Conservation (phyloP, 2,797 vertebrate species). For the Leuciscus waleckii region DNA sequence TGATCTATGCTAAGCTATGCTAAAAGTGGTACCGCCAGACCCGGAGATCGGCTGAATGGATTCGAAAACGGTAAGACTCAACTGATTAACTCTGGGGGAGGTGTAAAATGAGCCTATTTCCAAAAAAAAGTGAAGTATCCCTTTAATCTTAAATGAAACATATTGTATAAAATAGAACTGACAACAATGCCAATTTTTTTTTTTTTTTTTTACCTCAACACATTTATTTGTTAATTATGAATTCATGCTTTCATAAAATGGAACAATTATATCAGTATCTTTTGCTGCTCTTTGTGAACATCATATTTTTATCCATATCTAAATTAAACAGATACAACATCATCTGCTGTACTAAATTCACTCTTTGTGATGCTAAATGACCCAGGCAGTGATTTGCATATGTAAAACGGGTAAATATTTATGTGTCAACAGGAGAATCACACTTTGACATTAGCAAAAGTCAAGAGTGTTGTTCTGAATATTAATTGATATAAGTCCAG, state of each 20-base stretch:
- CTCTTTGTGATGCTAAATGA: not conserved
- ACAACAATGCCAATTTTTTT: not conserved
- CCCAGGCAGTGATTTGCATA: not conserved
- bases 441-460: not conserved
- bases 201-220: not conserved
- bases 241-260: not conserved
- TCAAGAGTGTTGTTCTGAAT: not conserved
- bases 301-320: not conserved
- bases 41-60: too few species aligned
- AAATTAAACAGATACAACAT: conserved; percentile 32
- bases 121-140: too few species aligned
- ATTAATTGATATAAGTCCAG: not conserved
- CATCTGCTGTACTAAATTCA: not conserved
- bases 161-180: conserved; percentile 18
- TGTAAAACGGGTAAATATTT: not conserved
- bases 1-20: too few species aligned
- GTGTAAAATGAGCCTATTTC: too few species aligned
- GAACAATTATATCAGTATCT: conserved; percentile 4
- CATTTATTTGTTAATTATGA: not conserved
- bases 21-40: too few species aligned
- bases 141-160: not conserved
- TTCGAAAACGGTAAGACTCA: too few species aligned
- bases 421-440: too few species aligned
- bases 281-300: conserved; percentile 19
- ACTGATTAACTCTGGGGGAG: too few species aligned